A percentile compares a stretch with the other conserved stretches of the same genome.
phyloP scores from a whole-genome alignment of 2,797 vertebrate species.

The Lacerta agilis region DNA sequence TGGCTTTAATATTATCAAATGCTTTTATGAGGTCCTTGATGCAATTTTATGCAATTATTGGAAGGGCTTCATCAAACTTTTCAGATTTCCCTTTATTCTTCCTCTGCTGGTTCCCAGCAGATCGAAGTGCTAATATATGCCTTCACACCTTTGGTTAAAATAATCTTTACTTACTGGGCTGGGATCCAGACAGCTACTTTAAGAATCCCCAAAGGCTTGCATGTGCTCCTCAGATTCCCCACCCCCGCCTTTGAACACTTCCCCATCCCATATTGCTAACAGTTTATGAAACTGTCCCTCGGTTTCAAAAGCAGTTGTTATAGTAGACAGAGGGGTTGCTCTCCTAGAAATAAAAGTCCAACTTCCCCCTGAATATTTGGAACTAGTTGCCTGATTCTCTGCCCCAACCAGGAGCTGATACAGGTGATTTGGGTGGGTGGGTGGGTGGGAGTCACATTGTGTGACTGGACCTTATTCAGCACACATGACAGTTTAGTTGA shows the following conservation, averaged over 20 bases:
- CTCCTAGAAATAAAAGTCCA: too few relatives aligned
- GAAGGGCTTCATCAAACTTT: neutral
- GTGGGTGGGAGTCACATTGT: too few relatives aligned
- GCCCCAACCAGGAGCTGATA: too few relatives aligned
- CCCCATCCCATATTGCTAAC: neutral
- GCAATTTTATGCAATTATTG: neutral
- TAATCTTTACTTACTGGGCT: neutral
- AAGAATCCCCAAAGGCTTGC: neutral
- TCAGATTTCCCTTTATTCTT: neutral
- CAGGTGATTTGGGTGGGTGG: too few relatives aligned
- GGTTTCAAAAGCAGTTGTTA: neutral
- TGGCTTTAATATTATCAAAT: slow-evolving; percentile 16
- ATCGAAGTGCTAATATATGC: neutral
- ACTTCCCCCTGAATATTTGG: too few relatives aligned
- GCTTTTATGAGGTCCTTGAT: neutral
- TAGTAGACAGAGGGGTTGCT: neutral
- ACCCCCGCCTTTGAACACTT: neutral
- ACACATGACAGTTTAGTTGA: too few relatives aligned
- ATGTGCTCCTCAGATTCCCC: neutral
- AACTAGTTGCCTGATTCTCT: too few relatives aligned
- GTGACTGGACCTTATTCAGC: too few relatives aligned
- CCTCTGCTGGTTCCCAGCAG: neutral
- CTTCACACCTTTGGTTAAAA: neutral
- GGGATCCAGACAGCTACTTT: neutral
- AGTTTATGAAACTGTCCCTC: neutral